Evolutionary conservation across 2,113 vertebrate genomes (phyloP).

Genomic region (Heteronetta atricapilla): DNA sequence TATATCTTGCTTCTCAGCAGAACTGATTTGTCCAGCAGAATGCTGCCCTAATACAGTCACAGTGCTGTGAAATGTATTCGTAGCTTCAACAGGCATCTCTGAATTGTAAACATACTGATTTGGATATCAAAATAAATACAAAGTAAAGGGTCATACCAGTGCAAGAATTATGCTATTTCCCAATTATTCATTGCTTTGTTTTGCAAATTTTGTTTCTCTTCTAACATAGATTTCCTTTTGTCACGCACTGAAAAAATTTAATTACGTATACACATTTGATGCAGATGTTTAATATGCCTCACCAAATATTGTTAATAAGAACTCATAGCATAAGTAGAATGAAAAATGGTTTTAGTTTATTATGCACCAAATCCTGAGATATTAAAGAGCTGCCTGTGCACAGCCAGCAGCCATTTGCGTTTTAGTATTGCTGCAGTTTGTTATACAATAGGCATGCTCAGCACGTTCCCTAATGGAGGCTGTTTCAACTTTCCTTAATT

Average conservation of each 20-base stretch:
- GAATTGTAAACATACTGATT: background rate
- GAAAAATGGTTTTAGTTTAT: background rate
- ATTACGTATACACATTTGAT: background rate
- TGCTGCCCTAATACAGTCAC: background rate
- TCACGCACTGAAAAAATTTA: background rate
- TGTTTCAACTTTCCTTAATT: slow-evolving; percentile 4
- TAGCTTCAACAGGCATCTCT: background rate
- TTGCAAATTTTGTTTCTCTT: background rate
- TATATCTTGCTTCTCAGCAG: background rate
- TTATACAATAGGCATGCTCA: slow-evolving; percentile 44
- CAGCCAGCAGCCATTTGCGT: slow-evolving; percentile 56
- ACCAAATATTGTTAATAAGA: background rate
- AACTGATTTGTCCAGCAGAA: background rate
- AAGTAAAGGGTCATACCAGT: background rate
- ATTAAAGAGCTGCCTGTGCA: slow-evolving; percentile 5
- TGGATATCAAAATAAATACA: background rate
- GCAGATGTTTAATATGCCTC: background rate
- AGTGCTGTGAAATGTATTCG: background rate
- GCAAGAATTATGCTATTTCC: background rate
- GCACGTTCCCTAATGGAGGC: slow-evolving; percentile 36
- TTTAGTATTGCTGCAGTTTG: background rate
- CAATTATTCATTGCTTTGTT: background rate
- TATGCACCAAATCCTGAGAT: background rate
- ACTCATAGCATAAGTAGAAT: background rate
- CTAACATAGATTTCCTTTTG: background rate